Evolutionary conservation across 35 echinoderm and acorn worm species (phyloP).

Genomic region (Diadema setosum): DNA sequence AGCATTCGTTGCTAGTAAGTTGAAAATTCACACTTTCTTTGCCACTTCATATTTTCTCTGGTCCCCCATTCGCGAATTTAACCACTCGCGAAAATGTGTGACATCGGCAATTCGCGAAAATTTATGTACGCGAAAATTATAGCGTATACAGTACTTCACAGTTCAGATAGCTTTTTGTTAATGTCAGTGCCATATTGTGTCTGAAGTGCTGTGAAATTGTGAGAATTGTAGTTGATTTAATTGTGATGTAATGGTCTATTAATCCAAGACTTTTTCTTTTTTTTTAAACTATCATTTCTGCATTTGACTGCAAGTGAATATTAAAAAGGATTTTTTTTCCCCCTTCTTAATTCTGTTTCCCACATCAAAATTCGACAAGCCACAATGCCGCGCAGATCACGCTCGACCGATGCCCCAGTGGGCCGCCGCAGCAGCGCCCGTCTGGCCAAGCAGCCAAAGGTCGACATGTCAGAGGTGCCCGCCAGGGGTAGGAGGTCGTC

Average conservation of each 20-base stretch:
- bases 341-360: not conserved
- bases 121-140: no score
- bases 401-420: not conserved
- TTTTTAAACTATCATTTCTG: not conserved
- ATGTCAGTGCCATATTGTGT: not conserved
- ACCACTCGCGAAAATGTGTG: no score
- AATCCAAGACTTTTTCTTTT: not conserved
- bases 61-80: no score
- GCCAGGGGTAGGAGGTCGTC: not conserved
- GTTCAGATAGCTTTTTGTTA: no score
- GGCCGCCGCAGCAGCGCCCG: not conserved
- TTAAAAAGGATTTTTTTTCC: not conserved
- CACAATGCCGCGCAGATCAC: not conserved
- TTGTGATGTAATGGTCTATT: not conserved
- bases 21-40: no score
- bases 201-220: not conserved
- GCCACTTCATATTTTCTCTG: no score
- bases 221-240: not conserved
- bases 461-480: slow-evolving; percentile 6
- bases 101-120: no score
- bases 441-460: not conserved
- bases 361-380: not conserved
- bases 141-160: no score
- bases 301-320: not conserved
- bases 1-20: no score